These are phyloP conservation scores for Gonatopus flavifemur DNA, from an alignment of 1,140 invertebrate species.

Conservation along the genomic window DNA sequence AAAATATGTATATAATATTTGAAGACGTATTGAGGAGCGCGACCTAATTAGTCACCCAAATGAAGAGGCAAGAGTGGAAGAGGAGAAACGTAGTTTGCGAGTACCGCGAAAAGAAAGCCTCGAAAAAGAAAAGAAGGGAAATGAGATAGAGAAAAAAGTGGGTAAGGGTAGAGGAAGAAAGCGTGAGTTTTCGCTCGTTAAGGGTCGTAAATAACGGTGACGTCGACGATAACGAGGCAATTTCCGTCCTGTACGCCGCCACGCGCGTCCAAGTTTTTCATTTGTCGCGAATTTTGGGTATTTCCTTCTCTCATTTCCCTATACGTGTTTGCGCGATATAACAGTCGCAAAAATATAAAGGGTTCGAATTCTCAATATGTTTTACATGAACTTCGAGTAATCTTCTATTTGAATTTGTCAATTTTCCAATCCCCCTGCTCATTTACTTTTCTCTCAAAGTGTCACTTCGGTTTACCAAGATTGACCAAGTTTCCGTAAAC, in stretches of 20 bases:
- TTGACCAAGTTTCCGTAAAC: too few species aligned
- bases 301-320: background rate
- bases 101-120: too few species aligned
- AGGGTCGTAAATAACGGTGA: conserved; percentile 27
- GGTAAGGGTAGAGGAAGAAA: conserved; percentile 2
- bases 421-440: too few species aligned
- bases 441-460: too few species aligned
- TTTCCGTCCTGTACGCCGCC: conserved; percentile 18
- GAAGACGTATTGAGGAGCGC: too few species aligned
- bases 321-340: background rate
- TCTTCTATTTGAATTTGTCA: too few species aligned
- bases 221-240: conserved; percentile 35
- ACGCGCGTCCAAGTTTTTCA: conserved; percentile 15
- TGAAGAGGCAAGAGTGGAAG: background rate
- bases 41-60: too few species aligned
- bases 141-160: background rate
- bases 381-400: too few species aligned
- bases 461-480: too few species aligned
- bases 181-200: conserved; percentile 28
- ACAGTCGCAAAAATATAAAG: too few species aligned
- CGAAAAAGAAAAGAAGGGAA: conserved; percentile 3
- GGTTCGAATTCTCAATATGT: too few species aligned
- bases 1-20: too few species aligned
- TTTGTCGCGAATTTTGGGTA: conserved; percentile 17
- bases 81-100: background rate